Base-by-base conservation (phyloP, 2,113 vertebrate genomes). In the Vicugna pacos region DNA sequence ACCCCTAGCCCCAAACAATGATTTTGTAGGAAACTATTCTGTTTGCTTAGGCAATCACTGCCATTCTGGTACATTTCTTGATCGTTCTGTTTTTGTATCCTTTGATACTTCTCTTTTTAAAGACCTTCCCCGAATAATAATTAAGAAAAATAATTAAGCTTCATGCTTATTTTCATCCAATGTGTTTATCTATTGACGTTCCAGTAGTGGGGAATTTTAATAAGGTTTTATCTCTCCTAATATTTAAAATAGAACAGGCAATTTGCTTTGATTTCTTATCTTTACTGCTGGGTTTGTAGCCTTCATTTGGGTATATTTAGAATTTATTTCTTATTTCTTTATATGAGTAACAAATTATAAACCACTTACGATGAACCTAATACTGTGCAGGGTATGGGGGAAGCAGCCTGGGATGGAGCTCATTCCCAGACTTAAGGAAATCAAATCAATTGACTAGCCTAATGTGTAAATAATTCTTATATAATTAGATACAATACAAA, bases 321-420 rank as follows among this genome's bases (percentile, higher is more conserved):
- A 93, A 64, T 70, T 73, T 58, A 62, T 56, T 76, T 93, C 82
- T 82, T 85, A 48, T 58, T 35, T 85, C 4, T 32, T 93, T 89
- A 75, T 89, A 7, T 42, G 80, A 62, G 50, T 88, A 80, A 65
- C 82, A 56, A 0, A 26, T 56, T 64, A 38, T n/a, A 81, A 95
- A 85, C 0, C 89, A 3, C 4, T 60, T 76, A 52, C 28, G 12
- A 93, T 32, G 5, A 89, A 42, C 9, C 6, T 67, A 80, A 82
- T 9, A 62, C 4, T 79, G 6, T 35, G 1, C 0, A 84, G 10
- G 0, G 32, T 20, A 69, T n/a, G n/a, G 20, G 22, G 50, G 10
- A 80, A 77, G 19, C 0, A n/a, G 24, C 3, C 1, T 69, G 14
- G 14, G 28, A 4, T 1, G 2, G 11, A 84, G 75, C 17, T 80